Evolutionary conservation across 2,113 vertebrate genomes (phyloP).

Genomic region (Accipiter cooperii): DNA sequence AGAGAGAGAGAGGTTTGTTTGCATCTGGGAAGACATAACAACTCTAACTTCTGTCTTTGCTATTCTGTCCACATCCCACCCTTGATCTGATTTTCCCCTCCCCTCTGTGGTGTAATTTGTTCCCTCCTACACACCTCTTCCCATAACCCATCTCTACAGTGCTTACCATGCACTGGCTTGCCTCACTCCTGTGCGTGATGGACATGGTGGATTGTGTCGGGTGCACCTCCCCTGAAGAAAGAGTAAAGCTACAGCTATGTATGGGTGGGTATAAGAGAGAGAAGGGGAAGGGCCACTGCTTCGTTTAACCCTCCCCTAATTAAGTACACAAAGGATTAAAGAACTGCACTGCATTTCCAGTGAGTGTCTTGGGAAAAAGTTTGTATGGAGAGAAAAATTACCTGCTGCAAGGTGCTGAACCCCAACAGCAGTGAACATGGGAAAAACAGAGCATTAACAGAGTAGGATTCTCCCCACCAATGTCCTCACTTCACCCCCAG

Average conservation of each 20-base stretch:
- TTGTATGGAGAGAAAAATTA: background rate
- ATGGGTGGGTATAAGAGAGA: background rate
- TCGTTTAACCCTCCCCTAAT: background rate
- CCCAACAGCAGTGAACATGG: background rate
- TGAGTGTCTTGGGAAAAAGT: background rate
- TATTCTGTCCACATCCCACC: background rate
- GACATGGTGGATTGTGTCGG: constrained; percentile 46
- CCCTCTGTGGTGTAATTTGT: background rate
- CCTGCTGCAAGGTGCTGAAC: background rate
- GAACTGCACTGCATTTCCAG: background rate
- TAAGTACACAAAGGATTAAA: background rate
- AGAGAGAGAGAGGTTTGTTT: background rate
- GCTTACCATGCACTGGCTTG: constrained; percentile 73
- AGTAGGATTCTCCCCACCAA: background rate
- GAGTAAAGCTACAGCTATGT: background rate
- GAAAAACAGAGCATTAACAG: background rate
- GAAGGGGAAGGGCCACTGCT: background rate
- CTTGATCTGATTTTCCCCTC: background rate
- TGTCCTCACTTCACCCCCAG: background rate
- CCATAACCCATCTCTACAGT: background rate
- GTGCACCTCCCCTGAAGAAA: constrained; percentile 59
- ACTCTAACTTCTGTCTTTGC: background rate
- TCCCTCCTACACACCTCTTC: background rate
- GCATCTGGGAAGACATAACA: background rate
- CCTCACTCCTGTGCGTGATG: constrained; percentile 62